Evolutionary conservation across 2,113 vertebrate species (phyloP).

Genomic region (Anthoscopus minutus): DNA sequence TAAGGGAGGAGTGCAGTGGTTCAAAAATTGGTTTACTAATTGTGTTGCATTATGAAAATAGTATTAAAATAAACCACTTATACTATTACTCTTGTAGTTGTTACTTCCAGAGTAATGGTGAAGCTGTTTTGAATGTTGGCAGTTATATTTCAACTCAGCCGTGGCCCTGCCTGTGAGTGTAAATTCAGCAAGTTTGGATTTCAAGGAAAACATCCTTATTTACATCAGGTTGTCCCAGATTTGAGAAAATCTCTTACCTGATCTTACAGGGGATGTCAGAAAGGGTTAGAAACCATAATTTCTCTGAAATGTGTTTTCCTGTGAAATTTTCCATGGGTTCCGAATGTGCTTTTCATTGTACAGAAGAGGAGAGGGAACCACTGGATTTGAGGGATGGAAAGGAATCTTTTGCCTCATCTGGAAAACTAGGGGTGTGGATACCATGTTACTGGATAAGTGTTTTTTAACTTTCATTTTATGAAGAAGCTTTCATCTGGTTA

Average conservation of each 20-base stretch:
- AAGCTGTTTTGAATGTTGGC: neutral
- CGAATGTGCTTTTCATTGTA: fast-evolving
- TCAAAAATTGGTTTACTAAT: neutral
- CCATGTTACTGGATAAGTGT: fast-evolving
- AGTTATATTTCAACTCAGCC: neutral
- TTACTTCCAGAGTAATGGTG: neutral
- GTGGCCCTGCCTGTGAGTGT: neutral
- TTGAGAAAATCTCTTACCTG: neutral
- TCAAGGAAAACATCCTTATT: neutral
- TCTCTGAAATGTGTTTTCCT: neutral
- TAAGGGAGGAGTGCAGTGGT: neutral
- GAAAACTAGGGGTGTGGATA: neutral
- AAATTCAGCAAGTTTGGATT: neutral
- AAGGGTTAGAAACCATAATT: neutral
- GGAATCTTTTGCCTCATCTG: neutral
- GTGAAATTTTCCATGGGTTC: neutral
- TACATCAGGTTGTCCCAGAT: neutral
- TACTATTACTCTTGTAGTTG: neutral
- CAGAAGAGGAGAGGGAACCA: neutral
- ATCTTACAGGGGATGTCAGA: neutral
- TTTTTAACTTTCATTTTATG: neutral
- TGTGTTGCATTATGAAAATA: neutral
- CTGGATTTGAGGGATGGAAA: neutral
- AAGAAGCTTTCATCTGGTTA: neutral
- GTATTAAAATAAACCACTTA: neutral